Evolutionary conservation across 2,797 vertebrate genomes (phyloP).

Genomic region (Clarias fuscus): DNA sequence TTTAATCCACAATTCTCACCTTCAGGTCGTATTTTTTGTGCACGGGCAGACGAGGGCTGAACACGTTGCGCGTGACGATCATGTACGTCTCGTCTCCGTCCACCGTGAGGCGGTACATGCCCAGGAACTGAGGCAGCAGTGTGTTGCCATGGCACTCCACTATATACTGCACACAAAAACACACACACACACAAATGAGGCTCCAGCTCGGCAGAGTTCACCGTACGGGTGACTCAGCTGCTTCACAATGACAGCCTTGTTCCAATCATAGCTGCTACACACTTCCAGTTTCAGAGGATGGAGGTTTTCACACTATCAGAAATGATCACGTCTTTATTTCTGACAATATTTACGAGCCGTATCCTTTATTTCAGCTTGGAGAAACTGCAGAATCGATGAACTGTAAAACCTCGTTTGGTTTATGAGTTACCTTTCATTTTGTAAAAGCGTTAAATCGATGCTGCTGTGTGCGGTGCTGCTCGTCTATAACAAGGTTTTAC

Average conservation of each 20-base stretch:
- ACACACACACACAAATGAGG: slow-evolving; percentile 35
- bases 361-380: neutral
- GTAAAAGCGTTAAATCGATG: neutral
- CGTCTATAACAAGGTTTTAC: neutral
- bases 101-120: slow-evolving; percentile 98
- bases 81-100: slow-evolving; percentile 99
- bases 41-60: slow-evolving; percentile 95
- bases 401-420: neutral
- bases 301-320: neutral
- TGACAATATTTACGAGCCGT: neutral
- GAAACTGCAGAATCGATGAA: neutral
- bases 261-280: slow-evolving; percentile 21
- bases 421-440: neutral
- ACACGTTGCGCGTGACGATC: slow-evolving; percentile 98
- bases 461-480: neutral
- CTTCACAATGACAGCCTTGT: slow-evolving; percentile 34
- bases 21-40: slow-evolving; percentile 98
- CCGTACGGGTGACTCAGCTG: slow-evolving; percentile 26
- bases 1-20: slow-evolving; percentile 68
- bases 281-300: neutral
- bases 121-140: slow-evolving; percentile 96
- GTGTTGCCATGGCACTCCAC: slow-evolving; percentile 98
- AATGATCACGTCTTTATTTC: neutral
- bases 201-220: slow-evolving; percentile 9
- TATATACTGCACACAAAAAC: slow-evolving; percentile 81